Conservation (phyloP, 2,888 invertebrate species). For the Argyresthia goedartella region DNA sequence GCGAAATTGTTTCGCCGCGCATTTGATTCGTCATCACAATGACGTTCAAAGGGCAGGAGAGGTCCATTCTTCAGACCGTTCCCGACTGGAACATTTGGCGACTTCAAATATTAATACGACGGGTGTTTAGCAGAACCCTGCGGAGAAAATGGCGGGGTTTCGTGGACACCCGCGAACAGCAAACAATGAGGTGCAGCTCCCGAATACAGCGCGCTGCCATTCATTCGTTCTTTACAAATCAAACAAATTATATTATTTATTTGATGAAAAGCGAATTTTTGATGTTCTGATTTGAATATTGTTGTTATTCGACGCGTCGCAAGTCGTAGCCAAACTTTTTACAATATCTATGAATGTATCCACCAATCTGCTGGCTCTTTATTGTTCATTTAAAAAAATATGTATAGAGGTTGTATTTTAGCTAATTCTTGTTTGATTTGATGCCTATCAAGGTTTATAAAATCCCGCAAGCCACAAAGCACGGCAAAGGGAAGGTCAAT, state of each 20-base stretch:
- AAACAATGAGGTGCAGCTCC: slow-evolving; percentile 43
- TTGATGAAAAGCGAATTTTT: slow-evolving; percentile 41
- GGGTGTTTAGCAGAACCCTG: slow-evolving; percentile 63
- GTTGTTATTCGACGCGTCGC: neutral
- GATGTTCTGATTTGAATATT: slow-evolving; percentile 10
- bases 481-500: too few relatives aligned
- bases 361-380: too few relatives aligned
- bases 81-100: slow-evolving; percentile 49
- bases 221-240: slow-evolving; percentile 63
- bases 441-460: too few relatives aligned
- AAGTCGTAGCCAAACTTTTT: neutral
- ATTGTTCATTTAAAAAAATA: too few relatives aligned
- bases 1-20: too few relatives aligned
- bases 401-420: too few relatives aligned
- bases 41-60: slow-evolving; percentile 34
- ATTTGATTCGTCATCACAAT: neutral
- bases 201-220: slow-evolving; percentile 37
- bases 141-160: slow-evolving; percentile 59
- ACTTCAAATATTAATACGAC: slow-evolving; percentile 49
- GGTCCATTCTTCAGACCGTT: slow-evolving; percentile 28
- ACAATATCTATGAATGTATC: too few relatives aligned
- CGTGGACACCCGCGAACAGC: slow-evolving; percentile 54
- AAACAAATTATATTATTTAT: slow-evolving; percentile 62
- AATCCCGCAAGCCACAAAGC: too few relatives aligned
- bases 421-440: too few relatives aligned